Percentiles rank a stretch among this genome's conserved stretches.
These are phyloP conservation scores for Listrodromus nycthemerus DNA, from an alignment of 2,888 invertebrate species.

Conservation along the genomic window DNA sequence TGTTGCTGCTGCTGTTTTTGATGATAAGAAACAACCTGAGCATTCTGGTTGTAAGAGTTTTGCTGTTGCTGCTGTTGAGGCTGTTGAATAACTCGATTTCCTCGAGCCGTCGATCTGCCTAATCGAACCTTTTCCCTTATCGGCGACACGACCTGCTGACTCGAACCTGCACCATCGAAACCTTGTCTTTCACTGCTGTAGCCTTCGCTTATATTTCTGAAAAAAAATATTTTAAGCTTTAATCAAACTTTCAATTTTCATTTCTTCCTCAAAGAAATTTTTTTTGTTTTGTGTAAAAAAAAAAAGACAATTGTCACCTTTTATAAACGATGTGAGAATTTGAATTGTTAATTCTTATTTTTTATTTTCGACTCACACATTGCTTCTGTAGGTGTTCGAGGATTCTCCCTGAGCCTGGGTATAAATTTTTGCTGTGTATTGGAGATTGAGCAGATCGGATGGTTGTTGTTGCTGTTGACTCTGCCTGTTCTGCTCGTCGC, in stretches of 20 bases:
- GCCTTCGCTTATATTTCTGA: conserved; percentile 72
- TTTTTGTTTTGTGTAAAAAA: too few relatives aligned
- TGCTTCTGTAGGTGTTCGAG: conserved; percentile 77
- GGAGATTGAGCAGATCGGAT: conserved; percentile 79
- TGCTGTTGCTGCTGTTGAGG: conserved; percentile 74
- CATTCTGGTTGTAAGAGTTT: conserved; percentile 75
- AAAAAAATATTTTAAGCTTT: background rate
- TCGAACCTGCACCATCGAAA: conserved; percentile 70
- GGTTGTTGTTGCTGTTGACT: conserved; percentile 68
- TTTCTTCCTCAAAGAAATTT: background rate
- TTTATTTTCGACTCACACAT: conserved; percentile 73
- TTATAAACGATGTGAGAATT: too few relatives aligned
- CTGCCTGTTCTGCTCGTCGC: conserved; percentile 51
- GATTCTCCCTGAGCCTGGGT: conserved; percentile 77
- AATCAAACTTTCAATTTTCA: background rate
- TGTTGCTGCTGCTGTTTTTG: conserved; percentile 74
- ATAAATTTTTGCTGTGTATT: conserved; percentile 83
- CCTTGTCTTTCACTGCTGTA: conserved; percentile 72
- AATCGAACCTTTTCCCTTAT: conserved; percentile 75
- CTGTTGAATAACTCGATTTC: conserved; percentile 80
- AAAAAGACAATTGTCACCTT: too few relatives aligned
- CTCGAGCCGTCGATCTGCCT: conserved; percentile 73
- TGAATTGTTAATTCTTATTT: too few relatives aligned
- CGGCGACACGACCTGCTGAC: conserved; percentile 64
- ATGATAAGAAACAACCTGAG: conserved; percentile 75